Base-by-base conservation (phyloP, 2,888 invertebrate genomes). In the Synanthedon vespiformis region DNA sequence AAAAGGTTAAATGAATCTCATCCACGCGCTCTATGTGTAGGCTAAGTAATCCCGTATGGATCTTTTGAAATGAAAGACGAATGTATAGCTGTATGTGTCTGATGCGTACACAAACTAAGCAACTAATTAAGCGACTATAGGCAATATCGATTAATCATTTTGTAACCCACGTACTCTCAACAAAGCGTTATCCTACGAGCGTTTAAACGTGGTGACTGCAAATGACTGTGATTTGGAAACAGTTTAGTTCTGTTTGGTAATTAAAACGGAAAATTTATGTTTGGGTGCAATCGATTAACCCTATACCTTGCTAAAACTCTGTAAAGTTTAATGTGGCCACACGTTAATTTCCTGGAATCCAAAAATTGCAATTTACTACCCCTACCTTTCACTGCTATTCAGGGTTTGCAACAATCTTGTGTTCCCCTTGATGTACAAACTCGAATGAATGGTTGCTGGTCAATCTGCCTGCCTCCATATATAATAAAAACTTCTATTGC, bases 71-170 rank as follows among this genome's bases (percentile, higher is more conserved):
- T 10, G n/a, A 40, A 27, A 50, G 50, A 50, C 40, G 40, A 50
- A 40, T 50, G 50, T 59, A 55, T 70, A 54, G 72, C 75, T 75
- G 70, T 73, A 57, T 61, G 60, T 61, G 57, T 34, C 10, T 34
- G 34, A 34, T 34, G 34, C 34, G 34, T 34, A 34, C 34, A 34
- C 59, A 56, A 73, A 70, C 72, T 72, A 74, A 80, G 70, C 74
- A 70, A 71, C 74, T 72, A 83, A 83, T 82, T 82, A 82, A 80
- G 68, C 50, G 40, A 68, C 67, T 74, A 67, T 72, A 68, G 70
- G 72, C 68, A 61, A 71, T 76, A 72, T 69, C 74, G 68, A 82
- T 84, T 80, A 78, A 83, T 85, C 84, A 83, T 74, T 68, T 67
- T 57, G 62, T 57, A 57, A 61, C 84, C 84, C 78, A 85, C 84